Conservation (phyloP, 2,113 vertebrate species). For the Tor tambroides region DNA sequence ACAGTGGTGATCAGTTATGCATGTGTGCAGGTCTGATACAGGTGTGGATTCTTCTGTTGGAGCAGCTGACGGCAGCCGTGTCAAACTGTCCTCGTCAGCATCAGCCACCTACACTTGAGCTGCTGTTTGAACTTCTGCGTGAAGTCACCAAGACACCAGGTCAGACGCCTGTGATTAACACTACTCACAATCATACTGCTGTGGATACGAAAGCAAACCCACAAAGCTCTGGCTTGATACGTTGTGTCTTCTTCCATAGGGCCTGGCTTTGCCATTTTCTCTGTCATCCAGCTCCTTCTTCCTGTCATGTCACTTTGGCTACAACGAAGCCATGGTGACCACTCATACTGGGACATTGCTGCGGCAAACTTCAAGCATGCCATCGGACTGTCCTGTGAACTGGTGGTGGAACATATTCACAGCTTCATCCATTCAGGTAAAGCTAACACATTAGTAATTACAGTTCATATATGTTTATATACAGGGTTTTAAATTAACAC, state of each 20-base stretch:
- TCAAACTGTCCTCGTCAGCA: constrained; percentile 97
- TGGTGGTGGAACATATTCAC: constrained; percentile 95
- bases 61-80: constrained; percentile 93
- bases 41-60: constrained; percentile 93
- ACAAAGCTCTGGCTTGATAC: neutral
- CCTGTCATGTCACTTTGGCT: constrained; percentile 98
- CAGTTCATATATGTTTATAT: neutral
- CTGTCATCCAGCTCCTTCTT: constrained; percentile 93
- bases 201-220: neutral
- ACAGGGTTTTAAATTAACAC: no score
- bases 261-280: constrained; percentile 95
- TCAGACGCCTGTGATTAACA: constrained; percentile 50
- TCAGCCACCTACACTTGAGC: constrained; percentile 92
- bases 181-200: neutral
- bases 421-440: constrained; percentile 80
- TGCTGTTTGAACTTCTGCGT: constrained; percentile 91
- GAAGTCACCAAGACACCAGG: constrained; percentile 88
- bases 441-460: neutral
- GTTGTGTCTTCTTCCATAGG: constrained; percentile 71
- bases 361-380: constrained; percentile 98
- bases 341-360: constrained; percentile 93
- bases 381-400: constrained; percentile 93
- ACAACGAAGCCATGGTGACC: constrained; percentile 90
- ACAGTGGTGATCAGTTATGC: neutral
- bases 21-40: constrained; percentile 80